Conservation (phyloP, 2,797 vertebrate genomes). For the Heterohyrax brucei region DNA sequence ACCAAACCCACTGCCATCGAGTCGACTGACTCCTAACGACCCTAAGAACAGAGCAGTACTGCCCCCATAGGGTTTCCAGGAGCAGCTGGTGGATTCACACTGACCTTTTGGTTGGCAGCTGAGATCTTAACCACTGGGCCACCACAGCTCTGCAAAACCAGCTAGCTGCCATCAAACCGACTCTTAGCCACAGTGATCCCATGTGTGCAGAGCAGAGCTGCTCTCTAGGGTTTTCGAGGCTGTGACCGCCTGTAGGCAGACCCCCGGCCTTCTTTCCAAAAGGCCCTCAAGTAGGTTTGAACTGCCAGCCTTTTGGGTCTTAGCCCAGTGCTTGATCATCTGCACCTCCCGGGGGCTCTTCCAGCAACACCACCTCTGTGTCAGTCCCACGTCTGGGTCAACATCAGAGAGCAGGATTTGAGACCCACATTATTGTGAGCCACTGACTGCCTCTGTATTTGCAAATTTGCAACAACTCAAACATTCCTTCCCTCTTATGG, state of each 20-base stretch:
- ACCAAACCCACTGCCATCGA: too few relatives aligned
- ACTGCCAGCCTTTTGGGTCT: neutral
- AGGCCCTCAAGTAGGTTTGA: neutral
- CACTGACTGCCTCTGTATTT: neutral
- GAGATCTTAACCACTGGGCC: too few relatives aligned
- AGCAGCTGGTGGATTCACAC: too few relatives aligned
- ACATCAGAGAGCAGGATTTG: neutral
- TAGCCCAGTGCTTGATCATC: neutral
- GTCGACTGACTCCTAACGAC: too few relatives aligned
- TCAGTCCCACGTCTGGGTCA: neutral
- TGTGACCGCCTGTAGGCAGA: neutral
- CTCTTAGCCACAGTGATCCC: too few relatives aligned
- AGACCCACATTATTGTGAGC: neutral
- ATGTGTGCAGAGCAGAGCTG: neutral
- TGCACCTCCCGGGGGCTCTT: neutral
- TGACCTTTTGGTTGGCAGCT: too few relatives aligned
- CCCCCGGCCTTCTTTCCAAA: neutral
- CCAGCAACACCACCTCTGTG: neutral
- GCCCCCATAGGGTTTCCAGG: too few relatives aligned
- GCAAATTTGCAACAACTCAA: neutral
- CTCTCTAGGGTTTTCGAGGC: neutral
- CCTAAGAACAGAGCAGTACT: too few relatives aligned
- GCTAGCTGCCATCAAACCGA: too few relatives aligned
- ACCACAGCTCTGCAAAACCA: too few relatives aligned
- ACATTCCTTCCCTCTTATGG: neutral